phyloP scores from a whole-genome alignment of 1,140 invertebrate species.

The Neodiprion fabricii region DNA sequence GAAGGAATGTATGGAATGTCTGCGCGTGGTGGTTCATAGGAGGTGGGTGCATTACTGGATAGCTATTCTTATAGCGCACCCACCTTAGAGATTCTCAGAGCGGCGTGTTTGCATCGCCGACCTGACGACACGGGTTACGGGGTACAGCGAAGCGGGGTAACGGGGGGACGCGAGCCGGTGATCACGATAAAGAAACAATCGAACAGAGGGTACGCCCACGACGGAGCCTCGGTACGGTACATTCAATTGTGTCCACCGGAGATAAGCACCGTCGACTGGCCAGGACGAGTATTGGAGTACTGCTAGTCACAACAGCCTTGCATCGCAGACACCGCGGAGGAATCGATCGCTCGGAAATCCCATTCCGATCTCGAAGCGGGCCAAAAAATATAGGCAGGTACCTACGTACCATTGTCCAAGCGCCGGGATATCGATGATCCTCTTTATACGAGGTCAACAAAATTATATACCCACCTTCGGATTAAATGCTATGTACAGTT shows the following conservation, averaged over 20 bases:
- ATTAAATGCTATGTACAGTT: too few species aligned
- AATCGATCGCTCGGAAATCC: neutral
- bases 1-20: neutral
- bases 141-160: neutral
- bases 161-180: constrained; percentile 17
- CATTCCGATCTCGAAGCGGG: neutral
- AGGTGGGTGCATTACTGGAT: neutral
- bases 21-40: neutral
- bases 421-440: neutral
- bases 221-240: constrained; percentile 36
- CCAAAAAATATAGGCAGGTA: neutral
- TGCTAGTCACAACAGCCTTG: constrained; percentile 6
- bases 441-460: neutral
- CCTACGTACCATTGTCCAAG: neutral
- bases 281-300: neutral
- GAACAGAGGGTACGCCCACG: constrained; percentile 44
- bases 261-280: neutral
- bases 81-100: neutral
- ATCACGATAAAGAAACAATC: constrained; percentile 57
- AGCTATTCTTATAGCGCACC: neutral
- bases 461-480: too few species aligned
- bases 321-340: neutral
- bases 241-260: constrained; percentile 42
- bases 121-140: neutral
- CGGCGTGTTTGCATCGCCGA: neutral